Percentiles rank a stretch among this genome's conserved stretches.
Evolutionary conservation across 2,888 invertebrate genomes (phyloP).

Genomic region (Drosophila parthenogenetica): DNA sequence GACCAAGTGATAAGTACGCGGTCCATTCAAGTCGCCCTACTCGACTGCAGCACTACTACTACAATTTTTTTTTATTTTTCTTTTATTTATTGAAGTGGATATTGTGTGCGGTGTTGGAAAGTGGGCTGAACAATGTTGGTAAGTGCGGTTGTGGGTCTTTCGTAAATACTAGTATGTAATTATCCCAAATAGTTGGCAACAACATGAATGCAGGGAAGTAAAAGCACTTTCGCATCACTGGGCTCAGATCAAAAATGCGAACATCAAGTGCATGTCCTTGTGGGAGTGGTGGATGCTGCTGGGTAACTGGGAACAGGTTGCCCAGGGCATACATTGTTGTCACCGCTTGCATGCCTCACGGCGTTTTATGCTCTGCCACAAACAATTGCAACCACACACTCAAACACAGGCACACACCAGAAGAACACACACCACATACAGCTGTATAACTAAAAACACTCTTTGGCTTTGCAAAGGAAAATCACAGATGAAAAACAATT

Average conservation of each 20-base stretch:
- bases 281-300: background rate
- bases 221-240: constrained; percentile 14
- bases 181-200: constrained; percentile 42
- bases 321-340: constrained; percentile 37
- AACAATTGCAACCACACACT: constrained; percentile 21
- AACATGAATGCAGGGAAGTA: constrained; percentile 12
- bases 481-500: constrained; percentile 40
- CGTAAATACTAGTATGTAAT: constrained; percentile 27
- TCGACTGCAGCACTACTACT: no score
- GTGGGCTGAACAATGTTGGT: constrained; percentile 33
- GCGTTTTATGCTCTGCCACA: constrained; percentile 16
- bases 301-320: background rate
- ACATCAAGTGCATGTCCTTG: constrained; percentile 29
- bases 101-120: constrained; percentile 39
- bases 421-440: background rate
- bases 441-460: no score
- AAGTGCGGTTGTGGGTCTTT: constrained; percentile 9
- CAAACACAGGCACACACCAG: constrained; percentile 5
- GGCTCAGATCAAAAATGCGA: constrained; percentile 36
- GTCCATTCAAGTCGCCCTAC: no score
- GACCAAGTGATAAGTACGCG: no score
- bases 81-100: constrained; percentile 22
- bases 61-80: no score
- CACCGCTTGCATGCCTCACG: constrained; percentile 13
- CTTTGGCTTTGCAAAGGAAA: constrained; percentile 8